Evolutionary conservation across 2,113 vertebrate species (phyloP).

Genomic region (Ovis canadensis): DNA sequence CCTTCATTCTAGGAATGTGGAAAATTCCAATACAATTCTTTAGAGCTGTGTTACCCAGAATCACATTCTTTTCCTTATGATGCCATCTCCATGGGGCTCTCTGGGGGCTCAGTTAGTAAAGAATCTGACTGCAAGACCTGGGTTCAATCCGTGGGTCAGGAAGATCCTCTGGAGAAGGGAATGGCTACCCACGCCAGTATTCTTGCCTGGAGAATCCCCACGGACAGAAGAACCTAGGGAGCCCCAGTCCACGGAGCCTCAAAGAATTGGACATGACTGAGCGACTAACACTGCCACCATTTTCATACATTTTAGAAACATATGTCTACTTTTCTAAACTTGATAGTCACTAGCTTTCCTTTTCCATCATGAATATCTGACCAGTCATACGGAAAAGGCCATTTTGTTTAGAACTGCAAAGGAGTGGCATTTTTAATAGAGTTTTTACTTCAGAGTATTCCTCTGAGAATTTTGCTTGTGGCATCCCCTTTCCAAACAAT

Average conservation of each 20-base stretch:
- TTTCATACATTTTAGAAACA: slow-evolving; percentile 64
- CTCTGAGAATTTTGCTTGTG: slow-evolving; percentile 47
- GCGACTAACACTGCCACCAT: not conserved
- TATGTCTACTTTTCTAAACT: not conserved
- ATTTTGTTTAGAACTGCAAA: slow-evolving; percentile 60
- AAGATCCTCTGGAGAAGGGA: not conserved
- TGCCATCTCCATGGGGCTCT: not conserved
- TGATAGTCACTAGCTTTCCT: slow-evolving; percentile 52
- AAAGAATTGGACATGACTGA: not conserved
- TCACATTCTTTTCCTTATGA: slow-evolving; percentile 69
- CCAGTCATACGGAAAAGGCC: slow-evolving; percentile 54
- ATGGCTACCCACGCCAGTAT: not conserved
- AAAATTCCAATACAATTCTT: slow-evolving; percentile 53
- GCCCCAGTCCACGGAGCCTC: not conserved
- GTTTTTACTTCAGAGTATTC: slow-evolving; percentile 60
- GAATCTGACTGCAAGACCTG: not conserved
- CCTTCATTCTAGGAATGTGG: not conserved
- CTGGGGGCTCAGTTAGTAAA: not conserved
- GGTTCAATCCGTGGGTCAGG: not conserved
- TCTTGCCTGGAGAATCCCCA: not conserved
- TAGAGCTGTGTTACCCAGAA: slow-evolving; percentile 60
- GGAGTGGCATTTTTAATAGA: slow-evolving; percentile 34
- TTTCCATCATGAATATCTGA: slow-evolving; percentile 54
- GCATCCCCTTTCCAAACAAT: slow-evolving; percentile 69
- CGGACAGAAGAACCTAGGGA: not conserved